Conservation (phyloP, 1,140 invertebrate genomes). For the Drosophila varians region DNA sequence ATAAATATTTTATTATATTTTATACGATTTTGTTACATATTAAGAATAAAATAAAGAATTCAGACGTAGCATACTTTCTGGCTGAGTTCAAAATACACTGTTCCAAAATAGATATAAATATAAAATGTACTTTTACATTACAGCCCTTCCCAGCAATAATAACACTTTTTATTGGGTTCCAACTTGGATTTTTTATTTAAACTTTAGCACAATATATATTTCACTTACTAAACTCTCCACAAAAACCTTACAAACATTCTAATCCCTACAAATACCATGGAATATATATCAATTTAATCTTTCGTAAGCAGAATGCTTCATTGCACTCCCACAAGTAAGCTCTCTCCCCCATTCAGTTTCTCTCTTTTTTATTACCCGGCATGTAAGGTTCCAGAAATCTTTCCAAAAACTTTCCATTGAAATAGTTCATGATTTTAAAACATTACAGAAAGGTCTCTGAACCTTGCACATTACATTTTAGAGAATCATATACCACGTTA, state of each 20-base stretch:
- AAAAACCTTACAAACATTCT: constrained; percentile 29
- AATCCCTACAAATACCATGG: constrained; percentile 42
- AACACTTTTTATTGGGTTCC: constrained; percentile 9
- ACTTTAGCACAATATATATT: constrained; percentile 68
- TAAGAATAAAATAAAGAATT: background rate
- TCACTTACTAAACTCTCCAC: constrained; percentile 39
- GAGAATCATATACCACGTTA: no score
- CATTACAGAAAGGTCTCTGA: no score
- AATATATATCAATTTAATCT: constrained; percentile 36
- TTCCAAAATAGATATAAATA: background rate
- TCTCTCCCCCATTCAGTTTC: constrained; percentile 4
- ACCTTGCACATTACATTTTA: no score
- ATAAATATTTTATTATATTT: constrained; percentile 7
- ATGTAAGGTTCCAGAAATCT: no score
- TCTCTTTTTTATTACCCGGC: no score
- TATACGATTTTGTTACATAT: constrained; percentile 33
- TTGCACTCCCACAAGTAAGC: constrained; percentile 28
- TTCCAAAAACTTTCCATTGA: no score
- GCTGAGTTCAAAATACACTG: background rate
- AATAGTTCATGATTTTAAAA: no score
- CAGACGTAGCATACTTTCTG: constrained; percentile 24
- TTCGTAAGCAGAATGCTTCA: constrained; percentile 7
- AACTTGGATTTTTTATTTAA: constrained; percentile 53
- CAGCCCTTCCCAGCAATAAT: background rate
- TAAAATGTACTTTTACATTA: background rate